Percentiles rank a stretch among this genome's conserved stretches.
These are phyloP conservation scores for Hafferia zeledoni DNA, from an alignment of 2,797 vertebrate genomes.

Conservation along the genomic window DNA sequence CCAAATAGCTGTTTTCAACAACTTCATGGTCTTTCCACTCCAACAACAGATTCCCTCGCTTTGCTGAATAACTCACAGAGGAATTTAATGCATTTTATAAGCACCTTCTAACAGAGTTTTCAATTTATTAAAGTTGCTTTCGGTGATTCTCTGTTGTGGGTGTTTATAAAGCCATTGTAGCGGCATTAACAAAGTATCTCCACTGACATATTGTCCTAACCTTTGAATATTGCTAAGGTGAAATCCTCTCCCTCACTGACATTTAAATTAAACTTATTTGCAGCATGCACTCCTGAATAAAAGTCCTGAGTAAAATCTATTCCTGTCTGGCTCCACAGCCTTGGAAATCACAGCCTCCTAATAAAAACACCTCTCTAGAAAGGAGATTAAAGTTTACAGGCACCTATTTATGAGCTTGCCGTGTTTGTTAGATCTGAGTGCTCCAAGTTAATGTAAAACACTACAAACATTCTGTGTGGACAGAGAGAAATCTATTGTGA, in stretches of 20 bases:
- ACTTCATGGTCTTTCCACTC: neutral
- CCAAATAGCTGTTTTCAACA: neutral
- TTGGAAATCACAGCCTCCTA: neutral
- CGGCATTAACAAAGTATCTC: neutral
- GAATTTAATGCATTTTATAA: neutral
- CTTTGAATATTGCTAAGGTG: conserved; percentile 7
- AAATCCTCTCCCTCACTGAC: conserved; percentile 6
- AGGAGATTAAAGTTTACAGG: neutral
- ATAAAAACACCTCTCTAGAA: neutral
- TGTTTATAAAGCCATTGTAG: neutral
- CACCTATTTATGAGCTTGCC: neutral
- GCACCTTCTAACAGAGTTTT: neutral
- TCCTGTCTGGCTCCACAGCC: neutral
- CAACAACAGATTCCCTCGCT: neutral
- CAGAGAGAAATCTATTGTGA: neutral
- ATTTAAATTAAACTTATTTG: conserved; percentile 20
- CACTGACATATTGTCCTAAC: neutral
- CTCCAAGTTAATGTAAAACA: neutral
- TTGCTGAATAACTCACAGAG: neutral
- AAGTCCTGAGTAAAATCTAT: neutral
- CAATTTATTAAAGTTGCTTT: neutral
- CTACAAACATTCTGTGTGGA: neutral
- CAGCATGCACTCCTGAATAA: neutral
- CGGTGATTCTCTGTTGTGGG: neutral
- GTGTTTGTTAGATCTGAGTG: neutral